Percentiles rank a stretch among this genome's conserved stretches.
phyloP scores from a whole-genome alignment of 2,888 invertebrate species.

The Rhingia rostrata region DNA sequence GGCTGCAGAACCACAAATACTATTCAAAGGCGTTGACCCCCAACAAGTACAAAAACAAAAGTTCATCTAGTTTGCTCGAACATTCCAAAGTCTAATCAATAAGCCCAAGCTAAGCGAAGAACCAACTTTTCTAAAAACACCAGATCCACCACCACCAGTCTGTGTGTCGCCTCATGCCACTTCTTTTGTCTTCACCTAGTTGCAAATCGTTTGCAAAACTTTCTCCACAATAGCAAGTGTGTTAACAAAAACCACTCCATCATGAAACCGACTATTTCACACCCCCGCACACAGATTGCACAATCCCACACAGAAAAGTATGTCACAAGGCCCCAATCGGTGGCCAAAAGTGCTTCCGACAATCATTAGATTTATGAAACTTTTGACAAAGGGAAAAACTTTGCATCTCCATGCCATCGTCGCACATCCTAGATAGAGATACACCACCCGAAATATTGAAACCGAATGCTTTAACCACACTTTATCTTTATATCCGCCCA shows the following conservation, averaged over 20 bases:
- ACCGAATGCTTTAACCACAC: conserved; percentile 21
- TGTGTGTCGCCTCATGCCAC: background rate
- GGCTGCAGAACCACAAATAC: too few relatives aligned
- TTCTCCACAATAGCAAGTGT: conserved; percentile 6
- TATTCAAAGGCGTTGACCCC: too few relatives aligned
- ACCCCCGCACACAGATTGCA: conserved; percentile 9
- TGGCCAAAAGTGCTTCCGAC: conserved; percentile 25
- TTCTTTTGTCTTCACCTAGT: background rate
- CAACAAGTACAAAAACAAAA: too few relatives aligned
- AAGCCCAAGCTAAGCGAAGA: too few relatives aligned
- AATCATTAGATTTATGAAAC: conserved; percentile 55
- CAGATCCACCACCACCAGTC: too few relatives aligned
- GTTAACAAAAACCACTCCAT: conserved; percentile 9
- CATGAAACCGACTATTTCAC: conserved; percentile 25
- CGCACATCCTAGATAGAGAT: background rate
- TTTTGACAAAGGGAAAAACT: conserved; percentile 41
- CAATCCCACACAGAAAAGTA: conserved; percentile 21
- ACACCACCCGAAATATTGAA: background rate
- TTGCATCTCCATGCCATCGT: conserved; percentile 12
- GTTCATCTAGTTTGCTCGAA: too few relatives aligned
- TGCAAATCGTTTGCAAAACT: conserved; percentile 12
- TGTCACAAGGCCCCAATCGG: conserved; percentile 27
- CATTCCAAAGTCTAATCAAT: too few relatives aligned
- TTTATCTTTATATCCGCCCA: conserved; percentile 32
- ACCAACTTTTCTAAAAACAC: too few relatives aligned